Conservation (phyloP, 2,888 invertebrate genomes). For the Pasiphila rectangulata region DNA sequence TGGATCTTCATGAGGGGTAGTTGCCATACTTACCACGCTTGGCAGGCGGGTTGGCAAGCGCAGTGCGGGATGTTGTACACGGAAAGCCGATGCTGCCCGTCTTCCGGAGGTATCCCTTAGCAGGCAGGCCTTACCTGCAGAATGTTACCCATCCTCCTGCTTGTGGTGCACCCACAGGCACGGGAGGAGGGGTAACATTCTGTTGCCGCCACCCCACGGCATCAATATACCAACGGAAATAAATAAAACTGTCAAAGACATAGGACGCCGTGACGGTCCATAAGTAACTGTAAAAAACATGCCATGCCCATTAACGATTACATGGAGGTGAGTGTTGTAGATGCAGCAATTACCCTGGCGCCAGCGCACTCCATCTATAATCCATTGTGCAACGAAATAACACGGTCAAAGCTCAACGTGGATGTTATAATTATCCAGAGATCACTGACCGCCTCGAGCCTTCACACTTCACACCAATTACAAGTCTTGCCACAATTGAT, state of each 20-base stretch:
- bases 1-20: too few relatives aligned
- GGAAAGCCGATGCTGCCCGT: too few relatives aligned
- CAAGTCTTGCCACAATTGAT: slow-evolving; percentile 43
- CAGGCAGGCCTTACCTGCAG: too few relatives aligned
- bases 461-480: slow-evolving; percentile 51
- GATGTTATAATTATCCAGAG: slow-evolving; percentile 50
- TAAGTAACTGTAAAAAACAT: slow-evolving; percentile 11
- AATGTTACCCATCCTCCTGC: too few relatives aligned
- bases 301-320: slow-evolving; percentile 39
- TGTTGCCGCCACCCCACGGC: too few relatives aligned
- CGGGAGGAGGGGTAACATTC: too few relatives aligned
- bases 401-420: slow-evolving; percentile 46
- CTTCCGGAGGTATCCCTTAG: too few relatives aligned
- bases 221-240: too few relatives aligned
- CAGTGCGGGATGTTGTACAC: too few relatives aligned
- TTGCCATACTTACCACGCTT: too few relatives aligned
- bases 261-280: background rate
- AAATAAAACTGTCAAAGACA: background rate
- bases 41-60: too few relatives aligned
- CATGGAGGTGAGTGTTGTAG: slow-evolving; percentile 35
- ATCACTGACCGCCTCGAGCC: slow-evolving; percentile 58
- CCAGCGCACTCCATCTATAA: slow-evolving; percentile 18
- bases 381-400: slow-evolving; percentile 58
- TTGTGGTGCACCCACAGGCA: too few relatives aligned
- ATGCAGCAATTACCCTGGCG: slow-evolving; percentile 40